These are phyloP conservation scores for Amorpha juglandis DNA, from an alignment of 2,888 invertebrate species.

Conservation along the genomic window DNA sequence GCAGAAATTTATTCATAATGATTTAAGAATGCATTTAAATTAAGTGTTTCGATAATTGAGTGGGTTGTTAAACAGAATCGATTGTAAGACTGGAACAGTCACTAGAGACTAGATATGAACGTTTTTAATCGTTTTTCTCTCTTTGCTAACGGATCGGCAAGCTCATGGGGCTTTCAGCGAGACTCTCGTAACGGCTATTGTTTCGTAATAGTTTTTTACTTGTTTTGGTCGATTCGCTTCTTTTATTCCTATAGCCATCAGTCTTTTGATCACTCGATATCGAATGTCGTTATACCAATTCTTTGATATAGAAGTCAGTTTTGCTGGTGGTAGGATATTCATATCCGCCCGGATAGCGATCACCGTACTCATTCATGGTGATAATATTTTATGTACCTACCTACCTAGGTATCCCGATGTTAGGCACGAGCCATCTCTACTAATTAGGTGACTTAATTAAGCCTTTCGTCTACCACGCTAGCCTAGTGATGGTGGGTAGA, in stretches of 20 bases:
- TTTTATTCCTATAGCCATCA: conserved; percentile 56
- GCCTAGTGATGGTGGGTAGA: too few relatives aligned
- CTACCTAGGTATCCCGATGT: too few relatives aligned
- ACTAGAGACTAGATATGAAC: conserved; percentile 45
- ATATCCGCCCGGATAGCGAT: too few relatives aligned
- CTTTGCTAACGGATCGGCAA: conserved; percentile 63
- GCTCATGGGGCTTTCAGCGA: conserved; percentile 64
- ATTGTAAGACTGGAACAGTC: conserved; percentile 48
- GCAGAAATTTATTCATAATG: conserved; percentile 38
- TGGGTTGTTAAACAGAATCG: conserved; percentile 38
- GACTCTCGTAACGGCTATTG: conserved; percentile 60
- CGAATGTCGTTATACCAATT: conserved; percentile 4
- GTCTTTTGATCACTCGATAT: conserved; percentile 40
- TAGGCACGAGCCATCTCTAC: too few relatives aligned
- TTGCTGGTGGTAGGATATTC: too few relatives aligned
- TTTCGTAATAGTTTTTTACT: conserved; percentile 57
- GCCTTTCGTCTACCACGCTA: too few relatives aligned
- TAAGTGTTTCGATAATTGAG: conserved; percentile 4
- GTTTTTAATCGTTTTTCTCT: conserved; percentile 58
- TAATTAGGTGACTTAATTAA: too few relatives aligned
- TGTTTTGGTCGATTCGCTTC: conserved; percentile 46
- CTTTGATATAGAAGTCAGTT: not conserved
- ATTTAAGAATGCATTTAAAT: conserved; percentile 23
- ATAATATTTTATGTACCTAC: too few relatives aligned
- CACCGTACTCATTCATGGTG: too few relatives aligned